phyloP scores from a whole-genome alignment of 2,113 vertebrate genomes.

The Fulica atra region DNA sequence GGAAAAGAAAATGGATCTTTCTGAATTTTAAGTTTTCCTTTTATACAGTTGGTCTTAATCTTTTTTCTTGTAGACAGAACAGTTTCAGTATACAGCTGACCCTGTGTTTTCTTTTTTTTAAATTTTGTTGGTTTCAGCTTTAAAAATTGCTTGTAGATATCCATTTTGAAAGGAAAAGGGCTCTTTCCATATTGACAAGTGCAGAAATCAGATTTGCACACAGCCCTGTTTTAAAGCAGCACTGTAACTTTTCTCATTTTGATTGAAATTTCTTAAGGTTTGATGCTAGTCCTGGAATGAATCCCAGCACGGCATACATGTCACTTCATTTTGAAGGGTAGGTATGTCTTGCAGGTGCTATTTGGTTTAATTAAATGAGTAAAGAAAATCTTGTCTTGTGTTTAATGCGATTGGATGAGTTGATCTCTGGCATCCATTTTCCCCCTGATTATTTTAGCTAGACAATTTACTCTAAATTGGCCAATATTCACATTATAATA shows the following conservation, averaged over 20 bases:
- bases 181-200: neutral
- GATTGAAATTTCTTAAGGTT: neutral
- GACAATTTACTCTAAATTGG: neutral
- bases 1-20: neutral
- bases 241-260: neutral
- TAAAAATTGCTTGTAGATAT: neutral
- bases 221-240: neutral
- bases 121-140: neutral
- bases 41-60: neutral
- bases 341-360: neutral
- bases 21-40: neutral
- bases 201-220: neutral
- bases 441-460: neutral
- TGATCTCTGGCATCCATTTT: neutral
- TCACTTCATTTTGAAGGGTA: neutral
- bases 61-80: neutral
- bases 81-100: neutral
- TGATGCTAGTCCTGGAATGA: neutral
- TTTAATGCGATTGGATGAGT: neutral
- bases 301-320: neutral
- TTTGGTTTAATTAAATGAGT: neutral
- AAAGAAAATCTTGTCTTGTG: neutral
- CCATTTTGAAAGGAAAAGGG: neutral
- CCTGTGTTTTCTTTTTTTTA: neutral
- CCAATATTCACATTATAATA: neutral